Percentiles rank a stretch among this genome's conserved stretches.
Conservation (phyloP, 2,113 vertebrate species). For the Corvus cornix region DNA sequence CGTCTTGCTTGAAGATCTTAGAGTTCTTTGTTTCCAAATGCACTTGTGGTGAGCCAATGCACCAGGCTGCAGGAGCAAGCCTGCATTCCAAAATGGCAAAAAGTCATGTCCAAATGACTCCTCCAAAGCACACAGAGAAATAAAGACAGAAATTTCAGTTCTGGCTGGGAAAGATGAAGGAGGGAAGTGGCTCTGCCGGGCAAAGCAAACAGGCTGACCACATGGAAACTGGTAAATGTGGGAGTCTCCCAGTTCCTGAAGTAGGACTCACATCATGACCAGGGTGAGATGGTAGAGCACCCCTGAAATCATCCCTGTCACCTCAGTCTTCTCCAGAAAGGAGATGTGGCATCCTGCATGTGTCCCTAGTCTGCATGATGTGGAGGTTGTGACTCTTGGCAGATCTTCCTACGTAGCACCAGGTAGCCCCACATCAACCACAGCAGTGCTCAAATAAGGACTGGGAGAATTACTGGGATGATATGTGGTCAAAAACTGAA, state of each 20-base stretch:
- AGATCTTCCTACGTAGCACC: not conserved
- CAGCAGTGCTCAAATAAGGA: not conserved
- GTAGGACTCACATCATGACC: not conserved
- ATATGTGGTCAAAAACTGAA: not conserved
- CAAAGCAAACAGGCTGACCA: not conserved
- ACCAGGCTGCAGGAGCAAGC: not conserved
- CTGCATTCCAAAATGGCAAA: not conserved
- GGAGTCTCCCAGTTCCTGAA: not conserved
- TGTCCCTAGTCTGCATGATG: not conserved
- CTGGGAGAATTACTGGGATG: not conserved
- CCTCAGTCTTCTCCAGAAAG: not conserved
- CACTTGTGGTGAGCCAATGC: not conserved
- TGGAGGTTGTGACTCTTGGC: accelerated
- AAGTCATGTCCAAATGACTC: not conserved
- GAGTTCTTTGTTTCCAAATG: not conserved
- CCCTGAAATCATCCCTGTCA: not conserved
- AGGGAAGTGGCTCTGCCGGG: not conserved
- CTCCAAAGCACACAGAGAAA: not conserved
- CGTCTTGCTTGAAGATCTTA: not conserved
- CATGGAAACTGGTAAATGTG: not conserved
- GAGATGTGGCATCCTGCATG: not conserved
- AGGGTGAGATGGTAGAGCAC: not conserved
- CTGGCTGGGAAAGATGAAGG: not conserved
- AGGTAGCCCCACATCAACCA: not conserved
- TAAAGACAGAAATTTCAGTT: not conserved